Evolutionary conservation across 2,113 vertebrate species (phyloP), one percentile per base, ranked within the genome.

Genomic region (Thermophis baileyi): DNA sequence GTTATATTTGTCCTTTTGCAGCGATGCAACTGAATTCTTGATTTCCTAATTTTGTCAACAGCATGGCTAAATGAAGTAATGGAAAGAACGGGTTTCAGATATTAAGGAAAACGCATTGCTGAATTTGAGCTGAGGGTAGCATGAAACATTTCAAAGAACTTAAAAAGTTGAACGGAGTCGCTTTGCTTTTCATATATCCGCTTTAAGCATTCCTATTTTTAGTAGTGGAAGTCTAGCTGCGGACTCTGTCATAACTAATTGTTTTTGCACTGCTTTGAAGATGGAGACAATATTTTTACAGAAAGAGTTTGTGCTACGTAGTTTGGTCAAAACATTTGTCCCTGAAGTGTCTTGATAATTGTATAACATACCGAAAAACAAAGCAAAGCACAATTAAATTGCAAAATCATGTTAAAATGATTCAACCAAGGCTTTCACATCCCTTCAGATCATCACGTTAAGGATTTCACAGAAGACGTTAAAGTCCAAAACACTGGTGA

Each of bases 161-260:
- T 86, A 24, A 57, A 53, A 40, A 18, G 7, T 81, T 50, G 30
- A 85, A 69, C 4, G 1, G 87, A n/a, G 50, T 54, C 35, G 16
- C 86, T 51, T 63, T 63, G 44, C 88, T 49, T 49, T 89, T 44
- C 8, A 30, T 85, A 50, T 57, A 93, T 93, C 88, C 30, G 49
- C 22, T 81, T 93, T 90, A 60, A 89, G 74, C 35, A 54, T 90
- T 85, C 74, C 92, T 93, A 86, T 93, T 90, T 86, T 90, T 90
- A 93, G 92, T 40, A 50, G 22, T 60, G 92, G 89, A 90, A 85
- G 47, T 90, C 44, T 53, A 89, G 55, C 88, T 40, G 53, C 54
- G 14, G 88, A 86, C 30, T 50, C 51, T 90, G 53, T 57, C 53
- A 0, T 44, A 89, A 90, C 53, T 60, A 49, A 89, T 90, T 93